phyloP scores from a whole-genome alignment of 2,888 invertebrate species.

The Ennomos fuscantarius region DNA sequence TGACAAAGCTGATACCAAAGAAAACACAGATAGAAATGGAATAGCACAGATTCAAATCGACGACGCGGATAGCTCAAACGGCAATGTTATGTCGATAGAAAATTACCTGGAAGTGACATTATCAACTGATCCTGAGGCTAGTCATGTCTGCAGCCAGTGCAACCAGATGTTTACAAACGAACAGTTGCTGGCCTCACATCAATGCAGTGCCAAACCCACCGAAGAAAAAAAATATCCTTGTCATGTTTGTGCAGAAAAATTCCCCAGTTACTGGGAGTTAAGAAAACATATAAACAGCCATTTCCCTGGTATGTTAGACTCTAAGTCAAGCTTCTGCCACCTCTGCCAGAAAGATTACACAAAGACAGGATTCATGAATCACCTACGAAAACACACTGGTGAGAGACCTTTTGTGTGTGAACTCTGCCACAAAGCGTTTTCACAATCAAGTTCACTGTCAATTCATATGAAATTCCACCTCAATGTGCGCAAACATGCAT shows the following conservation, averaged over 20 bases:
- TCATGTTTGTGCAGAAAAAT: constrained; percentile 81
- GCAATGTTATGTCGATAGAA: constrained; percentile 82
- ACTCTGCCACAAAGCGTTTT: constrained; percentile 81
- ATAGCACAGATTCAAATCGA: constrained; percentile 67
- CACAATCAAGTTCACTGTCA: constrained; percentile 81
- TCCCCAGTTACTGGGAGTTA: constrained; percentile 81
- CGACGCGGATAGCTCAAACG: constrained; percentile 79
- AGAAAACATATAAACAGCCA: constrained; percentile 81
- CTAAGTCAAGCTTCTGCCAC: constrained; percentile 82
- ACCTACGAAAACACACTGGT: constrained; percentile 80
- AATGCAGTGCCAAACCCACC: constrained; percentile 76
- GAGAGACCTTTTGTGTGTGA: constrained; percentile 83
- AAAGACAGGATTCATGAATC: constrained; percentile 83
- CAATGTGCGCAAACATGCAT: constrained; percentile 82
- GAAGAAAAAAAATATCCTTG: constrained; percentile 81
- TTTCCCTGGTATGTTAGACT: constrained; percentile 82
- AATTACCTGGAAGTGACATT: constrained; percentile 82
- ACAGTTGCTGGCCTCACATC: constrained; percentile 70
- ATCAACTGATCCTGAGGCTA: constrained; percentile 82
- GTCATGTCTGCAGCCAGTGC: constrained; percentile 80
- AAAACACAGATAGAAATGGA: constrained; percentile 67
- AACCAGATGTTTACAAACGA: constrained; percentile 82
- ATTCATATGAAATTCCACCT: constrained; percentile 84
- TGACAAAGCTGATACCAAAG: constrained; percentile 76
- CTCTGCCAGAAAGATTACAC: constrained; percentile 84